These are phyloP conservation scores for Brachypterus glaber DNA, from an alignment of 2,888 invertebrate genomes.

Conservation along the genomic window DNA sequence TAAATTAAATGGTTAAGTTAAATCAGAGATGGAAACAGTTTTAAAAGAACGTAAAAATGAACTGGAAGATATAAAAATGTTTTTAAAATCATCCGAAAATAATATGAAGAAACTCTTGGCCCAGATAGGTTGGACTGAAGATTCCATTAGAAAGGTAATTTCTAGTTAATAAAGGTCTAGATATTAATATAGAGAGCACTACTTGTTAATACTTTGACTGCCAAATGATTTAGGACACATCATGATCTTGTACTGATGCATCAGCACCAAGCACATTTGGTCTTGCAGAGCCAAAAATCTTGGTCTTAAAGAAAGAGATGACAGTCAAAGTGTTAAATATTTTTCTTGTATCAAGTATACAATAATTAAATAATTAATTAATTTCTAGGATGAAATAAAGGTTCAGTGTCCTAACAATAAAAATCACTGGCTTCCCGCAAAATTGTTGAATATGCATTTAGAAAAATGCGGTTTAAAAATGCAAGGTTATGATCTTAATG, in stretches of 20 bases:
- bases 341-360: too few relatives aligned
- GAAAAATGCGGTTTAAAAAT: conserved; percentile 41
- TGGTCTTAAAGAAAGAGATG: too few relatives aligned
- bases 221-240: too few relatives aligned
- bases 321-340: too few relatives aligned
- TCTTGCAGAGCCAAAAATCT: too few relatives aligned
- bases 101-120: conserved; percentile 34
- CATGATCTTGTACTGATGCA: too few relatives aligned
- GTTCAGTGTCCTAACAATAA: conserved; percentile 41
- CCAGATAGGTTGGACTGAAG: conserved; percentile 34
- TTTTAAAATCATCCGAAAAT: conserved; percentile 34
- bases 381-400: conserved; percentile 32
- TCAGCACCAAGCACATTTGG: too few relatives aligned
- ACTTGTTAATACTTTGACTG: too few relatives aligned
- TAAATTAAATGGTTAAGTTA: conserved; percentile 5
- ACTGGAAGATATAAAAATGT: conserved; percentile 37
- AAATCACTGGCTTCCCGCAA: conserved; percentile 40
- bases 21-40: conserved; percentile 35
- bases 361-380: too few relatives aligned
- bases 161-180: too few relatives aligned
- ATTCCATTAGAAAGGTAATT: too few relatives aligned
- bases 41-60: conserved; percentile 38
- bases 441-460: conserved; percentile 39
- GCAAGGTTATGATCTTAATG: conserved; percentile 41
- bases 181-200: too few relatives aligned